Evolutionary conservation across 2,888 invertebrate species (phyloP).

Genomic region (Scaptomyza tumidula): DNA sequence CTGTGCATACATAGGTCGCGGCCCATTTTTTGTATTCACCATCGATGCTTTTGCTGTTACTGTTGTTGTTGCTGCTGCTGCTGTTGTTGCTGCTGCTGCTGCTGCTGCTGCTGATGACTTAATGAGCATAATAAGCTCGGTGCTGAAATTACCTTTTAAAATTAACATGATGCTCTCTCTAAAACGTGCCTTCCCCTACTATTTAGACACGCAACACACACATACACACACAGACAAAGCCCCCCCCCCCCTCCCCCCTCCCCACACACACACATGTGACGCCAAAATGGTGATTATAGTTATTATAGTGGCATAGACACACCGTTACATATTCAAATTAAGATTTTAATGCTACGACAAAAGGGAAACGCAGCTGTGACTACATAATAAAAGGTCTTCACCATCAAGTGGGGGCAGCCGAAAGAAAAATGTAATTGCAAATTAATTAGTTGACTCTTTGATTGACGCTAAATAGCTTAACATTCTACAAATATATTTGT

Average conservation of each 20-base stretch:
- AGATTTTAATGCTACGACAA: constrained; percentile 70
- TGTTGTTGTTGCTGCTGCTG: neutral
- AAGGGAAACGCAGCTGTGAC: constrained; percentile 43
- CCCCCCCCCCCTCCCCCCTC: neutral
- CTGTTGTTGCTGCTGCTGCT: neutral
- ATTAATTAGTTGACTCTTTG: constrained; percentile 62
- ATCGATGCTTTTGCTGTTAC: neutral
- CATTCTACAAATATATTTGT: too few relatives aligned
- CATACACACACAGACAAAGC: constrained; percentile 13
- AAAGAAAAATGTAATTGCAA: constrained; percentile 54
- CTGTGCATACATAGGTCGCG: constrained; percentile 25
- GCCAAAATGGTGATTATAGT: constrained; percentile 59
- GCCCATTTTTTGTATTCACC: constrained; percentile 44
- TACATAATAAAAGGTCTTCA: neutral
- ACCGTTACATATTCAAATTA: constrained; percentile 76
- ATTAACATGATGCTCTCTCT: constrained; percentile 72
- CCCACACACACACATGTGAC: constrained; percentile 20
- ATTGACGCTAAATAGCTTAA: constrained; percentile 57
- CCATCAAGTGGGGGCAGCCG: neutral
- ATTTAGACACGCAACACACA: constrained; percentile 27
- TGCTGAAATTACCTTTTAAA: constrained; percentile 79
- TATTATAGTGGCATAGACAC: constrained; percentile 70
- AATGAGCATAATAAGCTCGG: constrained; percentile 79
- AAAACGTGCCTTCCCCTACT: constrained; percentile 14
- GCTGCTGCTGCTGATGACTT: constrained; percentile 69